These are phyloP conservation scores for Tenthredo distinguenda DNA, from an alignment of 2,888 invertebrate species.

Conservation along the genomic window DNA sequence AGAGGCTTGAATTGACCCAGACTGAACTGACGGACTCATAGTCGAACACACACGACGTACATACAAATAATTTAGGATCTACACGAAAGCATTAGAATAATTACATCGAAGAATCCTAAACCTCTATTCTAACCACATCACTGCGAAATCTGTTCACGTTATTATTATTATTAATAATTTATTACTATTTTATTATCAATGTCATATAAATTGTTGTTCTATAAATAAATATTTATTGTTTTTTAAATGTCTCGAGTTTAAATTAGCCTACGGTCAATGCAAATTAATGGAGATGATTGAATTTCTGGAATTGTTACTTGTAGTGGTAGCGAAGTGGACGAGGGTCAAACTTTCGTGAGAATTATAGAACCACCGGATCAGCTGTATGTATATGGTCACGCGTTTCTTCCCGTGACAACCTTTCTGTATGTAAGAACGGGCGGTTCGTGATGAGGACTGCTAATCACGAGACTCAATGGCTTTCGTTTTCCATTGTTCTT, in stretches of 20 bases:
- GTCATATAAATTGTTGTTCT: slow-evolving; percentile 59
- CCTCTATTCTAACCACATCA: background rate
- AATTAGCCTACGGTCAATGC: background rate
- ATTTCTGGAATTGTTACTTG: background rate
- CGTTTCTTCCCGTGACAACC: slow-evolving; percentile 40
- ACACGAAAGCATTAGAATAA: background rate
- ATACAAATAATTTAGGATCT: slow-evolving; percentile 10
- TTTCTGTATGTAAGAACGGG: slow-evolving; percentile 40
- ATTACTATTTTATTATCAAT: slow-evolving; percentile 24
- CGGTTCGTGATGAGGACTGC: slow-evolving; percentile 46
- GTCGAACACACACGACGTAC: slow-evolving; percentile 17
- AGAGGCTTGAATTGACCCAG: slow-evolving; percentile 1
- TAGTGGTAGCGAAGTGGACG: background rate
- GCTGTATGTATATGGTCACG: background rate
- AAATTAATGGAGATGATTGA: slow-evolving; percentile 12
- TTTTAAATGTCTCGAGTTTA: slow-evolving; percentile 43
- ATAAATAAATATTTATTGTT: slow-evolving; percentile 75
- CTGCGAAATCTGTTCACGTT: background rate
- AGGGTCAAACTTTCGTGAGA: background rate
- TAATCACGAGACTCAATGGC: slow-evolving; percentile 33
- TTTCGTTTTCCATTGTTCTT: slow-evolving; percentile 28
- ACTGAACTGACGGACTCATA: slow-evolving; percentile 31
- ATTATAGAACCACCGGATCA: background rate
- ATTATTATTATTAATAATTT: background rate
- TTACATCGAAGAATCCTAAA: background rate